phyloP scores from a whole-genome alignment of 2,113 vertebrate species.

The Pogona vitticeps region DNA sequence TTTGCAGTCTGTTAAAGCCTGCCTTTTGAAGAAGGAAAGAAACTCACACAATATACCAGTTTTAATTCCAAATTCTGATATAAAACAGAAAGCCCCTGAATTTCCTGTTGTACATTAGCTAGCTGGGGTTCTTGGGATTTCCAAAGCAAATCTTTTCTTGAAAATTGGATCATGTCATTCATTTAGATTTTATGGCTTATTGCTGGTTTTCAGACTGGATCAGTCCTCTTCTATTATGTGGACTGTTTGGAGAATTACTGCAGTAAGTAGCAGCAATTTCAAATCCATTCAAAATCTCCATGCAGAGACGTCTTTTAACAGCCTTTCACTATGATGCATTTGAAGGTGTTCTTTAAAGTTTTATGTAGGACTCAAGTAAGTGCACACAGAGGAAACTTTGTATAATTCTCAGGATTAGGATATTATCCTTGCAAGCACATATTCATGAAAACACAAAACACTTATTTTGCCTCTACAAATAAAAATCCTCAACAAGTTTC shows the following conservation, averaged over 20 bases:
- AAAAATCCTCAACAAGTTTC: constrained; percentile 38
- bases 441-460: not conserved
- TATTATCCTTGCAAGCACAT: constrained; percentile 16
- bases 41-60: not conserved
- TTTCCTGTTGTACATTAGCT: not conserved
- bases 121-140: no score
- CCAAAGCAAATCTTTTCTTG: not conserved
- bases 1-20: not conserved
- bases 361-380: not conserved
- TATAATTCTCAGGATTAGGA: not conserved
- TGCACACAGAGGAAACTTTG: not conserved
- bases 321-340: not conserved
- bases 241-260: not conserved
- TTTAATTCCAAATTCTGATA: not conserved
- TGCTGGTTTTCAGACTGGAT: not conserved
- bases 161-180: not conserved
- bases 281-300: constrained; percentile 7
- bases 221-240: not conserved
- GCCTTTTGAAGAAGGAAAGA: not conserved
- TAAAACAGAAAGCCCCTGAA: not conserved
- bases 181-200: not conserved
- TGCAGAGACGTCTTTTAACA: not conserved
- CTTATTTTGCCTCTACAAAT: constrained; percentile 40
- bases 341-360: not conserved
- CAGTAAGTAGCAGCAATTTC: not conserved